Percentiles rank a stretch among this genome's conserved stretches.
These are phyloP conservation scores for Aethes cnicana DNA, from an alignment of 2,888 invertebrate species.

Conservation along the genomic window DNA sequence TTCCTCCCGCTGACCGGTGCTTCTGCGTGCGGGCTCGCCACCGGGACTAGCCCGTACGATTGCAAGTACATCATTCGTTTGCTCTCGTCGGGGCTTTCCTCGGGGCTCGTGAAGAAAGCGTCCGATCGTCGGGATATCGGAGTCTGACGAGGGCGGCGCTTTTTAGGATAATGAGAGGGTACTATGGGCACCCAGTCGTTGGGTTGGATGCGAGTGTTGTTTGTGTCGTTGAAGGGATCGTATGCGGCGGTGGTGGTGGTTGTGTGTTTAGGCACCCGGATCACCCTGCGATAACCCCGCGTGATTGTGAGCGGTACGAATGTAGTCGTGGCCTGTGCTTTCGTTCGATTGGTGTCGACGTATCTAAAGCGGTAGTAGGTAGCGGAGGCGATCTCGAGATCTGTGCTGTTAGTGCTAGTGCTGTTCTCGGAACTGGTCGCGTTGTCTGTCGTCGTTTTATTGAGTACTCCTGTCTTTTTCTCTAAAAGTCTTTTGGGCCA, in stretches of 20 bases:
- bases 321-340: constrained; percentile 42
- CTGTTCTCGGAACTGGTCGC: constrained; percentile 47
- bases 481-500: constrained; percentile 68
- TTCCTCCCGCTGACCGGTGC: constrained; percentile 43
- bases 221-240: constrained; percentile 39
- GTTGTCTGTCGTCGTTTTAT: constrained; percentile 41
- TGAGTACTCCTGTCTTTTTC: constrained; percentile 48
- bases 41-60: constrained; percentile 62
- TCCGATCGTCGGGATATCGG: constrained; percentile 58
- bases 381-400: constrained; percentile 49
- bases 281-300: constrained; percentile 62
- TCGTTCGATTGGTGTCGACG: constrained; percentile 45
- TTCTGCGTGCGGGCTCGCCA: constrained; percentile 45
- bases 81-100: constrained; percentile 37
- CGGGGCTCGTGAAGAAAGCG: constrained; percentile 35
- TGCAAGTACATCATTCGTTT: constrained; percentile 63
- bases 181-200: constrained; percentile 77
- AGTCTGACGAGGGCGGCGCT: constrained; percentile 44
- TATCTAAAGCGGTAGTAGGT: constrained; percentile 51
- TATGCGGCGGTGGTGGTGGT: constrained; percentile 33
- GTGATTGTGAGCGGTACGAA: constrained; percentile 47
- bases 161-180: constrained; percentile 62
- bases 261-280: constrained; percentile 60
- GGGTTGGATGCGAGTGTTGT: constrained; percentile 50
- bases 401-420: constrained; percentile 46